Percentiles rank a stretch among this genome's conserved stretches.
These are phyloP conservation scores for Calliopum simillimum DNA, from an alignment of 2,888 invertebrate genomes.

Conservation along the genomic window DNA sequence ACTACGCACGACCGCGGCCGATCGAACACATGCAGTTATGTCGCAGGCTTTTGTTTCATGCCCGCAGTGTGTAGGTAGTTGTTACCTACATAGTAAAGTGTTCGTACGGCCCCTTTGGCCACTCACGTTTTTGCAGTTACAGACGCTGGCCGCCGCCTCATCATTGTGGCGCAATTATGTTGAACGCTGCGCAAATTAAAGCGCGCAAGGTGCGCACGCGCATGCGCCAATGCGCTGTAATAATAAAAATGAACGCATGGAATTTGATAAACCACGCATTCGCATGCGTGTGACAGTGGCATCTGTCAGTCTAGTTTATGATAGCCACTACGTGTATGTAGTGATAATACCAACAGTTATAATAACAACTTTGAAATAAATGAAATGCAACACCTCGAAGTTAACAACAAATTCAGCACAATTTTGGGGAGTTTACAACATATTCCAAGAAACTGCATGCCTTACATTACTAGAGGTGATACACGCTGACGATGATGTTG, in stretches of 20 bases:
- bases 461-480: too few relatives aligned
- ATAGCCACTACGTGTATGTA: too few relatives aligned
- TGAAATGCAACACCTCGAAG: too few relatives aligned
- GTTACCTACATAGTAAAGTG: too few relatives aligned
- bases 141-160: not conserved
- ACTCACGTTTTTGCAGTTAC: slow-evolving; percentile 32
- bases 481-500: too few relatives aligned
- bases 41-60: too few relatives aligned
- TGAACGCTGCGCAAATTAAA: slow-evolving; percentile 23
- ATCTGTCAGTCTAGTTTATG: slow-evolving; percentile 38
- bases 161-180: slow-evolving; percentile 31
- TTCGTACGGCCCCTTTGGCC: not conserved
- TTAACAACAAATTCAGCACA: too few relatives aligned
- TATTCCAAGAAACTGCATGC: too few relatives aligned
- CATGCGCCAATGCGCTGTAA: not conserved
- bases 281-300: slow-evolving; percentile 28
- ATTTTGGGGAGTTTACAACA: too few relatives aligned
- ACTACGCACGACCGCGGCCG: slow-evolving; percentile 17
- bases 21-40: too few relatives aligned
- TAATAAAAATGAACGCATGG: not conserved
- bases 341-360: not conserved
- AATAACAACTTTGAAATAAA: too few relatives aligned
- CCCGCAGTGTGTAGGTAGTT: too few relatives aligned
- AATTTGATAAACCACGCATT: slow-evolving; percentile 32
- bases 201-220: slow-evolving; percentile 34